Evolutionary conservation across 2,113 vertebrate genomes (phyloP).

Genomic region (Macquaria australasica): DNA sequence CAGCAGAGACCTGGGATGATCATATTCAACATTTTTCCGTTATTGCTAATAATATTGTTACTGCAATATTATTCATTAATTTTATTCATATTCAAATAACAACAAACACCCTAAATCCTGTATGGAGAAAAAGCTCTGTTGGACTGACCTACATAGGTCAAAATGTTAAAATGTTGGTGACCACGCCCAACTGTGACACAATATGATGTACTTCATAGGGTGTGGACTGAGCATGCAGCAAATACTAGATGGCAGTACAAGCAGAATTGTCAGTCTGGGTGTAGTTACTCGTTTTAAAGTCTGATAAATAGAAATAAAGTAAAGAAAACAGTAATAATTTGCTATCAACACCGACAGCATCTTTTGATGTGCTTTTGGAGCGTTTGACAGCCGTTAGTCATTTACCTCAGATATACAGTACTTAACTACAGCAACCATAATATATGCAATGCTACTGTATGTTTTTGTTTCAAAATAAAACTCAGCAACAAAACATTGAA

Average conservation of each 20-base stretch:
- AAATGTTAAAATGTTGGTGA: not conserved
- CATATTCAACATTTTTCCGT: not conserved
- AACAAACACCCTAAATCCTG: not conserved
- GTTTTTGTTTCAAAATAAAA: slow-evolving; percentile 31
- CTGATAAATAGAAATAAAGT: slow-evolving; percentile 9
- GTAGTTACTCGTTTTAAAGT: slow-evolving; percentile 5
- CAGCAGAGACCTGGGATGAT: not conserved
- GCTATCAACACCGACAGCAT: not conserved
- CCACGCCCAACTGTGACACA: not conserved
- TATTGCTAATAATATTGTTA: not conserved
- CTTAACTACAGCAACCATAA: not conserved
- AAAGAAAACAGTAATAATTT: not conserved
- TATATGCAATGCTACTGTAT: slow-evolving; percentile 5
- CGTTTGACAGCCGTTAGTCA: not conserved
- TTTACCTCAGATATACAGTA: not conserved
- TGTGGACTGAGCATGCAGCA: not conserved
- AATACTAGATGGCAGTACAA: not conserved
- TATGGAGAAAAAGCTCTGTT: too few species aligned
- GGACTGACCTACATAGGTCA: not conserved
- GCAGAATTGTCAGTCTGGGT: not conserved
- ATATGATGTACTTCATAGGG: not conserved
- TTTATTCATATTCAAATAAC: too few species aligned
- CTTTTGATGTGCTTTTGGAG: slow-evolving; percentile 2
- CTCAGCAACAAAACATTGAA: slow-evolving; percentile 16
- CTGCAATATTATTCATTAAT: too few species aligned